These are phyloP conservation scores for Trichogramma pretiosum DNA, from an alignment of 1,140 invertebrate species.

Conservation along the genomic window DNA sequence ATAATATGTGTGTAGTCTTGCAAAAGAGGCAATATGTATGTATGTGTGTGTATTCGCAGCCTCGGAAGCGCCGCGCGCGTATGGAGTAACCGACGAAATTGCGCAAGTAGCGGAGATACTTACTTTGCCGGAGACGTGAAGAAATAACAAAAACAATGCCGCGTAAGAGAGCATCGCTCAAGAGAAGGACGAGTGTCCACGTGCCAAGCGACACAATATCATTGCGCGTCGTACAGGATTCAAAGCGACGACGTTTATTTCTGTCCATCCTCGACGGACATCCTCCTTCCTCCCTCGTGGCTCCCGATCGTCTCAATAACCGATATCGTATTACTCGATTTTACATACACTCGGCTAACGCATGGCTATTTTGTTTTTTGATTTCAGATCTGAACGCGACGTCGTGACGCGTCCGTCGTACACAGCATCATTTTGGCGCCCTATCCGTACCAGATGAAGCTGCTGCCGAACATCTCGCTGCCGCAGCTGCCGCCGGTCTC, in stretches of 20 bases:
- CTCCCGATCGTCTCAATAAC: slow-evolving; percentile 5
- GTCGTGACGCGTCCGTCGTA: background rate
- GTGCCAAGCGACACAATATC: too few relatives aligned
- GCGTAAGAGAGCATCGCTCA: background rate
- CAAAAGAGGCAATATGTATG: too few relatives aligned
- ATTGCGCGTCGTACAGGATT: background rate
- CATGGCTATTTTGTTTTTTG: background rate
- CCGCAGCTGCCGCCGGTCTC: slow-evolving; percentile 54
- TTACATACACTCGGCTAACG: background rate
- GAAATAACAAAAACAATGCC: background rate
- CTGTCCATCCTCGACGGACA: slow-evolving; percentile 23
- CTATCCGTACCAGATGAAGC: slow-evolving; percentile 46
- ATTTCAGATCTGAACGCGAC: slow-evolving; percentile 1
- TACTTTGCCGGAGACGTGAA: too few relatives aligned
- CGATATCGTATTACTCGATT: too few relatives aligned
- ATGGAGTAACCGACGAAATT: background rate
- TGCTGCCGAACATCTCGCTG: slow-evolving; percentile 49
- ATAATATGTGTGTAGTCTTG: too few relatives aligned
- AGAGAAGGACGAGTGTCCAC: background rate
- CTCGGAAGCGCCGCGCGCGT: background rate
- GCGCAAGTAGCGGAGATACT: slow-evolving; percentile 1
- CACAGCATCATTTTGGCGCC: background rate
- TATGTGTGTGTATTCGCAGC: background rate
- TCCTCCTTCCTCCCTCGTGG: slow-evolving; percentile 21
- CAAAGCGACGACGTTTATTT: background rate